Percentiles rank a stretch among this genome's conserved stretches.
phyloP scores from a whole-genome alignment of 2,113 vertebrate genomes.

The Ptychochromis oligacanthus region DNA sequence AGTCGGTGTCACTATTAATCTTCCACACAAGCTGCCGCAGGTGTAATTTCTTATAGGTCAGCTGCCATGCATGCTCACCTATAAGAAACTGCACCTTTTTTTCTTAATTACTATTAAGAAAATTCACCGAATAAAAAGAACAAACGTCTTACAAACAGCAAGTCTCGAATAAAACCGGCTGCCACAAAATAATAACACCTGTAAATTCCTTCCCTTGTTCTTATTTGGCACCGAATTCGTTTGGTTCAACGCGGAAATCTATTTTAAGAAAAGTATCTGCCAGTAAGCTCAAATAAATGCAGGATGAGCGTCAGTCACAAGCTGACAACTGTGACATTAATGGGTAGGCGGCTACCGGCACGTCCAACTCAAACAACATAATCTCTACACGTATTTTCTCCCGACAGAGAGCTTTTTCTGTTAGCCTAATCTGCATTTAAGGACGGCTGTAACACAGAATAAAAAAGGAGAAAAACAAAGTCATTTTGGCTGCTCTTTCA shows the following conservation, averaged over 20 bases:
- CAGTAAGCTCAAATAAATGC: background rate
- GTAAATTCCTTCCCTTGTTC: background rate
- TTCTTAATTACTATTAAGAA: too few species aligned
- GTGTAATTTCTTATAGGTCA: slow-evolving; percentile 8
- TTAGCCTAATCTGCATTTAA: background rate
- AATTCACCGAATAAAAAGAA: background rate
- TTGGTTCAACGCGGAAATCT: background rate
- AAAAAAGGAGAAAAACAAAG: background rate
- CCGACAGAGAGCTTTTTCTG: background rate
- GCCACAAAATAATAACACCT: background rate
- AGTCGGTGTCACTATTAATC: background rate
- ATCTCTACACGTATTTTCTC: background rate
- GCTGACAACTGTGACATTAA: slow-evolving; percentile 9
- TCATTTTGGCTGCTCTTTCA: background rate
- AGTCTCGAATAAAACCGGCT: background rate
- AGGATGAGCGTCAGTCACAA: background rate
- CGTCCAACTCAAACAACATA: background rate
- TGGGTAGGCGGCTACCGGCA: background rate
- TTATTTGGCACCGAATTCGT: background rate
- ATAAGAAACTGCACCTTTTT: too few species aligned
- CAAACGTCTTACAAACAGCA: background rate
- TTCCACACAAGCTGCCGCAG: background rate
- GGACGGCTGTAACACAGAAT: background rate
- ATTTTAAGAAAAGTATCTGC: background rate
- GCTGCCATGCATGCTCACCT: too few species aligned